These are phyloP conservation scores for Listrodromus nycthemerus DNA, from an alignment of 2,888 invertebrate genomes.

Conservation along the genomic window DNA sequence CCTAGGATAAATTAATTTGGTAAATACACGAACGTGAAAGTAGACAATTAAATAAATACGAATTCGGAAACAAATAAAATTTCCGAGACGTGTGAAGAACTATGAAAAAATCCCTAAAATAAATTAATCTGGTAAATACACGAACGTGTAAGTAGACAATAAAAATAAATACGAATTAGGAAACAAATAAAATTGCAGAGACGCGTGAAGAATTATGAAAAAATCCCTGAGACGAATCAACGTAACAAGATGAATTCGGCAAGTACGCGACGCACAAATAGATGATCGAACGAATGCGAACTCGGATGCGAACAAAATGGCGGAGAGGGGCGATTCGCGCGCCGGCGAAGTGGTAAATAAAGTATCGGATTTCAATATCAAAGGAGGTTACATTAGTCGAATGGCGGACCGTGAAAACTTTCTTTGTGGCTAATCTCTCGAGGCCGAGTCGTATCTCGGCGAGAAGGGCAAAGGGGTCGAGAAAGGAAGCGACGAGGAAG, in stretches of 20 bases:
- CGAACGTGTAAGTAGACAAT: background rate
- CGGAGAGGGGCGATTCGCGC: background rate
- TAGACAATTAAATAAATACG: background rate
- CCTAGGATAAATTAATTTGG: too few relatives aligned
- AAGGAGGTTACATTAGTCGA: background rate
- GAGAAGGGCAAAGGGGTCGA: constrained; percentile 37
- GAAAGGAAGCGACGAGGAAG: constrained; percentile 40
- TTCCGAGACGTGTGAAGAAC: background rate
- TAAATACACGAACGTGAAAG: background rate
- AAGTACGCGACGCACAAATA: background rate
- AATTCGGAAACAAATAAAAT: background rate
- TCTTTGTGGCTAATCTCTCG: background rate
- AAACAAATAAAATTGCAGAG: background rate
- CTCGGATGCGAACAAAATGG: background rate
- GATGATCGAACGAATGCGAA: background rate
- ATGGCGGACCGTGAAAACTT: background rate
- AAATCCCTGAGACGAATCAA: too few relatives aligned
- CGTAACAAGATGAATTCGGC: too few relatives aligned
- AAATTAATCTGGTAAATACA: background rate
- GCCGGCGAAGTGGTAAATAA: background rate
- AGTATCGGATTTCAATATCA: background rate
- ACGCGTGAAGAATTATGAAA: too few relatives aligned
- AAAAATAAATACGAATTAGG: background rate
- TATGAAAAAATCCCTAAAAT: too few relatives aligned
- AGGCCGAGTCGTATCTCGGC: background rate